Percentiles rank a stretch among this genome's conserved stretches.
phyloP scores from a whole-genome alignment of 2,888 invertebrate genomes.

The Melinaea marsaeus region DNA sequence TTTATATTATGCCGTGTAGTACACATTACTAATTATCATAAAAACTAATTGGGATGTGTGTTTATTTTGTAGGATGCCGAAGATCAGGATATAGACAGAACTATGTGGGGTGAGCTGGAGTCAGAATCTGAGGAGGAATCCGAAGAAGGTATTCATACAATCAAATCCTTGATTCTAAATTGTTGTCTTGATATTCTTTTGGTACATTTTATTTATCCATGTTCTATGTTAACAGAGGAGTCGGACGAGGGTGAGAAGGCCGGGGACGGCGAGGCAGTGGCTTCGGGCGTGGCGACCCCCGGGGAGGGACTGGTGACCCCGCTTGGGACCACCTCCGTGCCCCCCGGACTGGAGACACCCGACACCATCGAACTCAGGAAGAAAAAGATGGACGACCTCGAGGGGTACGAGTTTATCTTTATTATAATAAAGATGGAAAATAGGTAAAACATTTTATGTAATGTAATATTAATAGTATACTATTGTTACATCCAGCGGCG shows the following conservation, averaged over 20 bases:
- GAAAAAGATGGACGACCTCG: slow-evolving; percentile 97
- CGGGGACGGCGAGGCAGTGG: slow-evolving; percentile 43
- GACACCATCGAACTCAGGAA: slow-evolving; percentile 99
- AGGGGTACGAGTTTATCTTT: slow-evolving; percentile 81
- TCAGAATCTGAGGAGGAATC: slow-evolving; percentile 90
- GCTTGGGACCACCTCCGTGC: slow-evolving; percentile 92
- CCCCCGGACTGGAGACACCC: slow-evolving; percentile 98
- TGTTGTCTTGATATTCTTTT: no score
- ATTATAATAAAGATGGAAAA: no score
- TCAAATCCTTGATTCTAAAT: no score
- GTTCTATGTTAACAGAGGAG: slow-evolving; percentile 27
- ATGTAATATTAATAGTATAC: neutral
- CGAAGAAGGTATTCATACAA: slow-evolving; percentile 78
- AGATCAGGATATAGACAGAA: slow-evolving; percentile 88
- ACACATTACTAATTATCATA: no score
- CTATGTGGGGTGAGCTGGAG: slow-evolving; percentile 98
- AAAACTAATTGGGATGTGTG: neutral
- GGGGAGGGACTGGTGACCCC: slow-evolving; percentile 97
- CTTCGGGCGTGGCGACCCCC: slow-evolving; percentile 89
- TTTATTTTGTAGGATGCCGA: slow-evolving; percentile 54
- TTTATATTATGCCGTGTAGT: no score
- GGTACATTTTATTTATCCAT: no score
- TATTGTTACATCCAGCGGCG: slow-evolving; percentile 78
- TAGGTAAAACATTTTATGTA: no score
- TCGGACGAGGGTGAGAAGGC: slow-evolving; percentile 29